Conservation (phyloP, 2,113 vertebrate species). For the Podarcis cretensis region DNA sequence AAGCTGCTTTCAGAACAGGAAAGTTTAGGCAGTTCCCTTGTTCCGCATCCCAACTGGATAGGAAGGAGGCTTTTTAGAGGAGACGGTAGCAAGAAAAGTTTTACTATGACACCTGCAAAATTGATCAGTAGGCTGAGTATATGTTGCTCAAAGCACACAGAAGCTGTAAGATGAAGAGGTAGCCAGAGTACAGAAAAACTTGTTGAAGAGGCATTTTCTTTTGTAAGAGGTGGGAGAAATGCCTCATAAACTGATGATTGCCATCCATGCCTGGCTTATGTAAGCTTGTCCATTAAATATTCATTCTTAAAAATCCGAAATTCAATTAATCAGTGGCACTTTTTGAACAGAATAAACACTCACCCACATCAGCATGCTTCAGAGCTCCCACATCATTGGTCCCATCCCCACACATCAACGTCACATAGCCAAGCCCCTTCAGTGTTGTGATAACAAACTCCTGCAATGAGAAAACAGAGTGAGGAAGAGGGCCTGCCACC, state of each 20-base stretch:
- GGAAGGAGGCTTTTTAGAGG: not conserved
- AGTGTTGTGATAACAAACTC: slow-evolving; percentile 95
- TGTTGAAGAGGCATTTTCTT: not conserved
- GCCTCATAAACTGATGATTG: not conserved
- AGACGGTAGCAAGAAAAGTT: not conserved
- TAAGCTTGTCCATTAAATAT: no score
- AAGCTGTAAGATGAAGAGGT: not conserved
- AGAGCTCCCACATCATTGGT: slow-evolving; percentile 97
- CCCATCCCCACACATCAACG: slow-evolving; percentile 96
- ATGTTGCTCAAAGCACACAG: not conserved
- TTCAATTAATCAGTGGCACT: not conserved
- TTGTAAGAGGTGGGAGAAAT: not conserved
- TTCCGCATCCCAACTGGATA: not conserved
- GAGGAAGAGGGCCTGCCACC: no score
- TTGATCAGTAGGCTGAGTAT: not conserved
- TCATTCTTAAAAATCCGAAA: not conserved
- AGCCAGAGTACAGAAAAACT: not conserved
- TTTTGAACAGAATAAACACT: slow-evolving; percentile 42
- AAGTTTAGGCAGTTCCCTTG: no score
- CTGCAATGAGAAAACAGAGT: slow-evolving; percentile 64
- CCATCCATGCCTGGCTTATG: not conserved
- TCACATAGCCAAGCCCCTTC: slow-evolving; percentile 92
- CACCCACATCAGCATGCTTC: slow-evolving; percentile 95
- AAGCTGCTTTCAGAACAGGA: not conserved
- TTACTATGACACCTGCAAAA: not conserved